Conservation (phyloP, 2,113 vertebrate species). For the Mormyrus lacerda region DNA sequence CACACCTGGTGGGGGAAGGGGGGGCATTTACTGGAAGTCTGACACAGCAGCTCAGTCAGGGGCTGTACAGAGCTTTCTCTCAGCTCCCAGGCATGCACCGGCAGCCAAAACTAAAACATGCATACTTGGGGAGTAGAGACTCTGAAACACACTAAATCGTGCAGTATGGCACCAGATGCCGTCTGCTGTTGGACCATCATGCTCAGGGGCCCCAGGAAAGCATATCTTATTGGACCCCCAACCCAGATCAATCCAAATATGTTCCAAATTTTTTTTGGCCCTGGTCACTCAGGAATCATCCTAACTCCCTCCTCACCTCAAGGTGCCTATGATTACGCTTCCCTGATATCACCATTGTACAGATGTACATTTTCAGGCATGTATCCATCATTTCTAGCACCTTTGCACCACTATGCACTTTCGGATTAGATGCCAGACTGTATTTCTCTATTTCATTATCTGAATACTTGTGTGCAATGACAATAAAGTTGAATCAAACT, state of each 20-base stretch:
- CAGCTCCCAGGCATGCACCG: background rate
- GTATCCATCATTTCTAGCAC: background rate
- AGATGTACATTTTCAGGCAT: background rate
- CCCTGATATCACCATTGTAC: background rate
- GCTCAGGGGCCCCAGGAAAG: background rate
- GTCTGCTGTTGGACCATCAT: background rate
- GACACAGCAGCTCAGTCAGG: conserved; percentile 2
- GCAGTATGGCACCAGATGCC: background rate
- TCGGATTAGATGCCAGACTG: background rate
- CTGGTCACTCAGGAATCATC: background rate
- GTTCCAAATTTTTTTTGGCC: background rate
- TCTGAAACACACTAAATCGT: background rate
- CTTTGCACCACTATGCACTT: background rate
- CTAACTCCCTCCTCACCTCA: background rate
- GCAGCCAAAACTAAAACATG: background rate
- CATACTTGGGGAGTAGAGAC: background rate
- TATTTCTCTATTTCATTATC: background rate
- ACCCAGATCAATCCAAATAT: background rate
- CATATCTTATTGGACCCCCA: background rate
- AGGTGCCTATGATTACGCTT: background rate
- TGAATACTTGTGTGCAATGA: background rate
- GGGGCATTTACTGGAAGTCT: background rate
- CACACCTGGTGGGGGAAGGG: background rate
- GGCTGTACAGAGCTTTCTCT: background rate
- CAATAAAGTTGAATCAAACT: background rate